Base-by-base conservation (phyloP, 1,140 invertebrate species). In the Drosophila ambigua region DNA sequence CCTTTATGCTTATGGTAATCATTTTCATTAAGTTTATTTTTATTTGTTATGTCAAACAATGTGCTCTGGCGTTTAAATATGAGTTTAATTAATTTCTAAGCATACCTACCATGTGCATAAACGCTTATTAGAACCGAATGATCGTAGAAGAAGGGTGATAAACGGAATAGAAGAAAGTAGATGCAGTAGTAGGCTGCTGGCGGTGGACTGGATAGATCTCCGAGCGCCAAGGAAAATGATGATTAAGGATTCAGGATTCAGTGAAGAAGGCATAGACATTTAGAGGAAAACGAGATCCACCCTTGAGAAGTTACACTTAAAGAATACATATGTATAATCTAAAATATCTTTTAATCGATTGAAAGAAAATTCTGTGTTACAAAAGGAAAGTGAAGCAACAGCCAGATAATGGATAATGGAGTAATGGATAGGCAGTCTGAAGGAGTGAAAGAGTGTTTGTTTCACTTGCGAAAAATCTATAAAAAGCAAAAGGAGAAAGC, bases 21-120 rank as follows among this genome's bases (percentile, higher is more conserved):
- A 69, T 69, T 62, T 62, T 63, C 67, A 84, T 84, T 81, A 87
- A 75, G 82, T 87, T 39, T 39, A 39, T 39, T 85, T 79, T 81
- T 69, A 49, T 57, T 84, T 83, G 79, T 83, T 82, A 72, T 81
- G 71, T 75, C 71, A 41, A 75, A 68, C 72, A 61, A 76, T 76
- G 45, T 52, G 43, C 44, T 50, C 49, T 75, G 73, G 73, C 63
- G 72, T 66, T 75, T 66, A 65, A 75, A 53, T 75, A 75, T 52
- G 60, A 75, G 72, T 76, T 76, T 60, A 76, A 68, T 76, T 75
- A 65, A 59, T 69, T 73, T 72, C 31, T 76, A 76, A 76, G 55
- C 54, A 67, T 59, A 48, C 15, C n/a, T n/a, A 50, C n/a, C 44
- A 35, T 50, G 35, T 76, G 63, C 54, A 76, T 57, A 67, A 76